phyloP scores from a whole-genome alignment of 2,113 vertebrate genomes.

The Turnix velox region DNA sequence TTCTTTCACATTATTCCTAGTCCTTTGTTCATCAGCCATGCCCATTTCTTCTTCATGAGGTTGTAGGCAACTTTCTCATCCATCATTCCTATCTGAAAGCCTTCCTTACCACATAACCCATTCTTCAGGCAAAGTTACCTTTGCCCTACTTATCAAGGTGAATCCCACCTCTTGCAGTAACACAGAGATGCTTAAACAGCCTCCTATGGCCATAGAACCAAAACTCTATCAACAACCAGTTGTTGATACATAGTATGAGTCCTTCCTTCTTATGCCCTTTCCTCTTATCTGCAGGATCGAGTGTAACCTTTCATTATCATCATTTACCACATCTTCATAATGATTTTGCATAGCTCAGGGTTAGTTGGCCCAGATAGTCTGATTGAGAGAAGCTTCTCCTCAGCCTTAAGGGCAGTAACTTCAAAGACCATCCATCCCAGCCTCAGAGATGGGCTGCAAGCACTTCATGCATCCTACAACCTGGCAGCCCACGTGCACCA shows the following conservation, averaged over 20 bases:
- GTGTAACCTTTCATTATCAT: background rate
- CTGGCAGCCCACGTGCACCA: background rate
- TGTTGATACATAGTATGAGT: fast-evolving
- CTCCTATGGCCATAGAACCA: background rate
- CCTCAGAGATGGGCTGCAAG: background rate
- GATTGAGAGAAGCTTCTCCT: background rate
- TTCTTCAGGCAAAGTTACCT: background rate
- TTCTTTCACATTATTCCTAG: background rate
- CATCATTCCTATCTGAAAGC: background rate
- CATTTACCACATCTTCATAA: background rate
- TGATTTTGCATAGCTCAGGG: background rate
- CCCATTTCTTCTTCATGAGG: background rate
- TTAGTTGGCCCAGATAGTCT: background rate
- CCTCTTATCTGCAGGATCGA: background rate
- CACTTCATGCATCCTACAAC: background rate
- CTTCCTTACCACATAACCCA: background rate
- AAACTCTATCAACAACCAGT: background rate
- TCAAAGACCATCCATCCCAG: background rate
- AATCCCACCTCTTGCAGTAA: background rate
- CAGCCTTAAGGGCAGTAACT: background rate
- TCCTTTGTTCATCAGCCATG: background rate
- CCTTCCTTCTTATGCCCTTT: background rate
- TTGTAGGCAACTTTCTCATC: background rate
- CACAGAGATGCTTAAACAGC: background rate
- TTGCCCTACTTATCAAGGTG: background rate